A percentile compares a stretch with the other conserved stretches of the same genome.
Evolutionary conservation across 2,888 invertebrate genomes (phyloP).

Genomic region (Ommatoiulus sabulosus): DNA sequence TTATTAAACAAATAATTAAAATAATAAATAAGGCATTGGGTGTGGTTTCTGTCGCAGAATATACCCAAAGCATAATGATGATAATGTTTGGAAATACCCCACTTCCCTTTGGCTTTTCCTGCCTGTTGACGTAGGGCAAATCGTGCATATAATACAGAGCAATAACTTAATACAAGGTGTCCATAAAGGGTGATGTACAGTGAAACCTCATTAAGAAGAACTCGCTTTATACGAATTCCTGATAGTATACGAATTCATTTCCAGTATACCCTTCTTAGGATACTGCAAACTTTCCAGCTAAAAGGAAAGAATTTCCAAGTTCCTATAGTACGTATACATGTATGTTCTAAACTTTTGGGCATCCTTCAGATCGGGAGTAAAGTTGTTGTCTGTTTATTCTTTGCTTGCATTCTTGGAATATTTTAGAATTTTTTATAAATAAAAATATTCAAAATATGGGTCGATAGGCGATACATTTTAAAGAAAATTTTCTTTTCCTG

Average conservation of each 20-base stretch:
- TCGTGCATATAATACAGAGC: neutral
- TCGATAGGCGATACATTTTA: neutral
- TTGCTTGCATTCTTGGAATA: neutral
- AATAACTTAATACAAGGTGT: neutral
- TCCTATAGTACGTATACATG: too few relatives aligned
- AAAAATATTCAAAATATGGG: neutral
- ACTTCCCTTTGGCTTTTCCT: constrained; percentile 19
- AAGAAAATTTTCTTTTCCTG: too few relatives aligned
- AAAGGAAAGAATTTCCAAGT: neutral
- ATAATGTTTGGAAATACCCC: neutral
- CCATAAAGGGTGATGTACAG: neutral
- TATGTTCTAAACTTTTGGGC: too few relatives aligned
- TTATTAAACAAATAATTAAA: neutral
- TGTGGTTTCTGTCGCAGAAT: neutral
- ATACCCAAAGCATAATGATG: neutral
- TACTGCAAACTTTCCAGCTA: too few relatives aligned
- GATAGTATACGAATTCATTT: too few relatives aligned
- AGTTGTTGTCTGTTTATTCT: neutral
- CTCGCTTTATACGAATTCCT: too few relatives aligned
- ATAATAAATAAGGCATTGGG: neutral
- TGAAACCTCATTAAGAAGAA: neutral
- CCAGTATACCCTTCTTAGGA: too few relatives aligned
- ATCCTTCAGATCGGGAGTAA: too few relatives aligned
- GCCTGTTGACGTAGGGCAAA: neutral
- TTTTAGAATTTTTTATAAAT: neutral